These are phyloP conservation scores for Euphonia xanthogaster DNA, from an alignment of 2,797 vertebrate genomes.

Conservation along the genomic window DNA sequence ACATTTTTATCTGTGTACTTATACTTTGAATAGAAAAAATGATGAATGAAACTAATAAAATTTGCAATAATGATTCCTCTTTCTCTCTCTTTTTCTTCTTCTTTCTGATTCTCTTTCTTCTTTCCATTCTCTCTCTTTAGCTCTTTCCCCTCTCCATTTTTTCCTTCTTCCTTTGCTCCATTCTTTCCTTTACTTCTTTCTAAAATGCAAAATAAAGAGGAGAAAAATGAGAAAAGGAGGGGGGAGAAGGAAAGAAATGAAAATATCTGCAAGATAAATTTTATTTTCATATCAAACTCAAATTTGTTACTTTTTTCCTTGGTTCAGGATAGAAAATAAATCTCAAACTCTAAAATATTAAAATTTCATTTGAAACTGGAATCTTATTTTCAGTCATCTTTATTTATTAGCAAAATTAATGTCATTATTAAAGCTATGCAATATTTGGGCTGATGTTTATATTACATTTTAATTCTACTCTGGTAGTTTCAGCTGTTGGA, in stretches of 20 bases:
- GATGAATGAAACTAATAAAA: neutral
- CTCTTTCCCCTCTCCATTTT: accelerated
- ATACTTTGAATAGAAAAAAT: neutral
- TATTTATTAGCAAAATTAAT: neutral
- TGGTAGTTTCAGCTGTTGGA: neutral
- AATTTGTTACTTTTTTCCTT: neutral
- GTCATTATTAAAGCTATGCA: neutral
- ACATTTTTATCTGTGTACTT: neutral
- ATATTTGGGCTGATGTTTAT: neutral
- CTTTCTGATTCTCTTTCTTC: neutral
- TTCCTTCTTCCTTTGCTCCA: neutral
- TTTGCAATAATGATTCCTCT: neutral
- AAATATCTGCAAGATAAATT: neutral
- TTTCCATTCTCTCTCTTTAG: neutral
- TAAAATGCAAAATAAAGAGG: neutral
- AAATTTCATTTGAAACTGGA: neutral
- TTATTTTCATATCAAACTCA: neutral
- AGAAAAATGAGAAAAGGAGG: neutral
- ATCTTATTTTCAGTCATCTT: neutral
- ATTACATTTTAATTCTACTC: neutral
- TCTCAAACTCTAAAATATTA: neutral
- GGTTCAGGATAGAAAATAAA: neutral
- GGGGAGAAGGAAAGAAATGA: accelerated
- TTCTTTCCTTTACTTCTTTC: neutral
- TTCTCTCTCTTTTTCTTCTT: neutral